A percentile compares a stretch with the other conserved stretches of the same genome.
Conservation (phyloP, 2,797 vertebrate species). For the Bovichtus variegatus region DNA sequence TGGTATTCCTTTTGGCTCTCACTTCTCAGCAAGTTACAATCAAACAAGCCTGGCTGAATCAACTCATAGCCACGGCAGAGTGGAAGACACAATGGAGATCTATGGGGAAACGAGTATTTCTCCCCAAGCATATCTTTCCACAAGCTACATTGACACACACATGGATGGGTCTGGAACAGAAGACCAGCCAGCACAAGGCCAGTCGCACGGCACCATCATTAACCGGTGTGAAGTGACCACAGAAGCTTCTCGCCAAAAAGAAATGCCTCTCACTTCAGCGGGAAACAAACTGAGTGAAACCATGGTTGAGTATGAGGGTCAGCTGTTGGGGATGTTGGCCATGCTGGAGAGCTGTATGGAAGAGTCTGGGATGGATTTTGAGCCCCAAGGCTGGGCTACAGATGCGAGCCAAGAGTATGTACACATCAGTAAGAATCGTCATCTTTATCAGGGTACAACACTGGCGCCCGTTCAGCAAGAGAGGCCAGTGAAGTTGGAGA, state of each 20-base stretch:
- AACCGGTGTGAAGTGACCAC: conserved; percentile 12
- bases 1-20: conserved; percentile 52
- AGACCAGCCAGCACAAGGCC: conserved; percentile 1
- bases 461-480: conserved; percentile 26
- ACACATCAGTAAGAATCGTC: conserved; percentile 60
- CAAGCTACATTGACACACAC: conserved; percentile 70
- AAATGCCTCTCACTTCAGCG: conserved; percentile 76
- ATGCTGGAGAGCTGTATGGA: conserved; percentile 86
- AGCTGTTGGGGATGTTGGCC: conserved; percentile 81
- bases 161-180: conserved; percentile 50
- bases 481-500: conserved; percentile 20
- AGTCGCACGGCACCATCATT: neutral
- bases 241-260: neutral
- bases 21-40: conserved; percentile 36
- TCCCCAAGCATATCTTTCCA: conserved; percentile 54
- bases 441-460: conserved; percentile 28
- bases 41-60: conserved; percentile 35
- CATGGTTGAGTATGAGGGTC: conserved; percentile 78
- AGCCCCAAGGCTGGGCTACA: conserved; percentile 82
- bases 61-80: conserved; percentile 12
- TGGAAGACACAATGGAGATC: conserved; percentile 27
- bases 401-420: conserved; percentile 78
- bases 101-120: conserved; percentile 19
- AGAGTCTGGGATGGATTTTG: conserved; percentile 82
- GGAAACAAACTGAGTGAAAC: conserved; percentile 84